Evolutionary conservation across 2,888 invertebrate genomes (phyloP).

Genomic region (Cheilosia vulpina): DNA sequence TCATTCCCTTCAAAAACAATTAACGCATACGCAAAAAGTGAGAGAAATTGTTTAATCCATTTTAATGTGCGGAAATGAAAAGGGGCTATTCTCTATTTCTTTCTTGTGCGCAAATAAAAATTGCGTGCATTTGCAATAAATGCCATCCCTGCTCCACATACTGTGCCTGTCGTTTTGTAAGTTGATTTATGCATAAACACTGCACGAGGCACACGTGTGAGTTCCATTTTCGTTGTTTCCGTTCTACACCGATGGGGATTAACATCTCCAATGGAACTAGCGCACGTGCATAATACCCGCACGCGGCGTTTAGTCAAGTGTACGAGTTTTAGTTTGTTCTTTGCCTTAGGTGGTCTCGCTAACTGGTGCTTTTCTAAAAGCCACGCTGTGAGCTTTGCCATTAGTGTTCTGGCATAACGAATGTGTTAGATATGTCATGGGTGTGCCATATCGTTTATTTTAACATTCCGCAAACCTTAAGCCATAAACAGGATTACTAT

Average conservation of each 20-base stretch:
- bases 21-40: too few species aligned
- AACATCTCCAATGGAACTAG: slow-evolving; percentile 48
- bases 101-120: too few species aligned
- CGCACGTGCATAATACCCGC: slow-evolving; percentile 21
- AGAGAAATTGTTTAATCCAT: too few species aligned
- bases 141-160: neutral
- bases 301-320: slow-evolving; percentile 26
- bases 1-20: too few species aligned
- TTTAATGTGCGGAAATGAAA: too few species aligned
- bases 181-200: slow-evolving; percentile 64
- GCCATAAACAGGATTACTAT: too few species aligned
- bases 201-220: slow-evolving; percentile 53
- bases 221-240: slow-evolving; percentile 53
- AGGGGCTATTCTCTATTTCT: too few species aligned
- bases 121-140: too few species aligned
- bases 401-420: neutral
- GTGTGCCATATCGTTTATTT: too few species aligned
- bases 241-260: slow-evolving; percentile 48
- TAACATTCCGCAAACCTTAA: too few species aligned
- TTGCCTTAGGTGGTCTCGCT: slow-evolving; percentile 12
- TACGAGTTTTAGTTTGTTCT: slow-evolving; percentile 28
- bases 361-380: neutral
- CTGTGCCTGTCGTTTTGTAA: slow-evolving; percentile 33
- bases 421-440: neutral
- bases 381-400: neutral